Base-by-base conservation (phyloP, 1,140 invertebrate genomes). In the Zaprionus inermis region DNA sequence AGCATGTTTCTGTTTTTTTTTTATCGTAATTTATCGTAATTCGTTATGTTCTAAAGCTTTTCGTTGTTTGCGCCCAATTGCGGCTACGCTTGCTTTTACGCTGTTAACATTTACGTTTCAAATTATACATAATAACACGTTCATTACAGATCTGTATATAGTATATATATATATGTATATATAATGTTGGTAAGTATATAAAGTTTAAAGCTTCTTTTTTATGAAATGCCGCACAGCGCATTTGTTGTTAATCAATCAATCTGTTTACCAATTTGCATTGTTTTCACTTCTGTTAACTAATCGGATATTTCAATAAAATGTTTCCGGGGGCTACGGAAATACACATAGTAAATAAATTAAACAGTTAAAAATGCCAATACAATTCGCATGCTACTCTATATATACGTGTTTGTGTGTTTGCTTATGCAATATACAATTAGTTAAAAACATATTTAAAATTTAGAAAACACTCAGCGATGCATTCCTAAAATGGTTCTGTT, bases 171-270 rank as follows among this genome's bases (percentile, higher is more conserved):
- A 20, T 49, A 44, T 28, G 3, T 44, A 16, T 36, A 34, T 65
- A 55, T 54, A 36, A 24, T 70, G 69, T 46, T 49, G 32, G 59
- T 75, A 66, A 66, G 28, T 73, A 61, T 72, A 76, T 72, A 61
- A 66, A 72, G 41, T 72, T 72, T 76, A 75, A 75, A 75, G 72
- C 72, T 75, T 75, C 54, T 75, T 70, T 75, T 70, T 41, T 75
- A 57, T 70, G 44, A 75, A 70, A 75, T 75, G 72, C 72, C 44
- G 44, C 67, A 70, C 72, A 75, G 66, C 64, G 72, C 66, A 65
- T 71, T 76, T 24, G 5, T 41, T 59, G 28, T 68, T 18, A 6
- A 57, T 56, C 38, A 41, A 41, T 41, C 38, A 16, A 44, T 58
- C 14, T 38, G 32, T 72, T 44, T 38, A n/a, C 14, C 18, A 49